Evolutionary conservation across 2,797 vertebrate genomes (phyloP).

Genomic region (Dicrostonyx torquatus): DNA sequence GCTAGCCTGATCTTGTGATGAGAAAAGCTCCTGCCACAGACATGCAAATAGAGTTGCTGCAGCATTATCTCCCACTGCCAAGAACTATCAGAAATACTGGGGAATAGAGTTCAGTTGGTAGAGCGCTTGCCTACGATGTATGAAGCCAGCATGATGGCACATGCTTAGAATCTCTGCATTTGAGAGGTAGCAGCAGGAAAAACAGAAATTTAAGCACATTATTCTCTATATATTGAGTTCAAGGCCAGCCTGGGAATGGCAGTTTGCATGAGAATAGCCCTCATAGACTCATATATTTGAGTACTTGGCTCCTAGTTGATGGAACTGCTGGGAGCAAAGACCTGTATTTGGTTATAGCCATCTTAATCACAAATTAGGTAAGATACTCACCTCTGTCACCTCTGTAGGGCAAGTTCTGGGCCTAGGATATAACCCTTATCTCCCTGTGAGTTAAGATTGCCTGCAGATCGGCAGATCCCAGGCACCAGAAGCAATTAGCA

Average conservation of each 20-base stretch:
- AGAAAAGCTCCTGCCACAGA: slow-evolving; percentile 19
- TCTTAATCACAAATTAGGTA: too few relatives aligned
- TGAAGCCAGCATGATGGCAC: background rate
- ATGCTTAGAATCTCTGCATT: background rate
- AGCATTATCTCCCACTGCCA: background rate
- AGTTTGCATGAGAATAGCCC: background rate
- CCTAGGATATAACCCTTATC: too few relatives aligned
- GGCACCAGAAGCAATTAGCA: too few relatives aligned
- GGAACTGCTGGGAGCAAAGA: background rate
- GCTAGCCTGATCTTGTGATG: background rate
- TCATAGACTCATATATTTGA: background rate
- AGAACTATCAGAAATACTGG: background rate
- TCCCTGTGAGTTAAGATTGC: too few relatives aligned
- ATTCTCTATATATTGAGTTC: background rate
- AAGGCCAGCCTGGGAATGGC: background rate
- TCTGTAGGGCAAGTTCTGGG: too few relatives aligned
- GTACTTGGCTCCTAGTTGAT: background rate
- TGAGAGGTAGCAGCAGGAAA: background rate
- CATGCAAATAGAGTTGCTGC: background rate
- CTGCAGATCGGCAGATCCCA: too few relatives aligned
- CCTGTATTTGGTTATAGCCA: too few relatives aligned
- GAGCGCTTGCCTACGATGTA: background rate
- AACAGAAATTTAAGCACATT: background rate
- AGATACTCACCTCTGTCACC: too few relatives aligned
- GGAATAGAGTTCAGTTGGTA: background rate